Conservation (phyloP, 1,140 invertebrate species). For the Drosophila santomea region DNA sequence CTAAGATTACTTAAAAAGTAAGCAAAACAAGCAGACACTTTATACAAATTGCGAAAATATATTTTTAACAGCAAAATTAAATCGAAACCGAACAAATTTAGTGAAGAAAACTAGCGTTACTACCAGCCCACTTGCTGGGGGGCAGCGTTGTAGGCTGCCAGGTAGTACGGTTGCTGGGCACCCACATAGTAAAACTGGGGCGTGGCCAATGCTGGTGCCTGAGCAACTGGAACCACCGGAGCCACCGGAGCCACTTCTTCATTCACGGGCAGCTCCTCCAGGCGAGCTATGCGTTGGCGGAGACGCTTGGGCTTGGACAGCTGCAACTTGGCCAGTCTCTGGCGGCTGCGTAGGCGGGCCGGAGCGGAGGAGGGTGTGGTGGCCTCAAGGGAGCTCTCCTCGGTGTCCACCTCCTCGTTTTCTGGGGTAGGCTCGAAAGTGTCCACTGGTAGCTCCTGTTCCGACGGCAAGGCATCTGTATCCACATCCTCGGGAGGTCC, state of each 20-base stretch:
- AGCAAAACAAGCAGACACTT: not conserved
- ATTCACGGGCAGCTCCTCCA: slow-evolving; percentile 56
- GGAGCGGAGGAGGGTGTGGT: slow-evolving; percentile 43
- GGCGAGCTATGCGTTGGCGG: slow-evolving; percentile 60
- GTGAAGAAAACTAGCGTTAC: not conserved
- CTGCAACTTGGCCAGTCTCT: slow-evolving; percentile 60
- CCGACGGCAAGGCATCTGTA: slow-evolving; percentile 39
- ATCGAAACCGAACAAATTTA: slow-evolving; percentile 1
- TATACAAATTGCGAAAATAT: slow-evolving; percentile 11
- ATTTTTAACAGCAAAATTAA: slow-evolving; percentile 12
- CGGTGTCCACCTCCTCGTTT: slow-evolving; percentile 64
- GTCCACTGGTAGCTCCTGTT: slow-evolving; percentile 34
- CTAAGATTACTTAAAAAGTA: not conserved
- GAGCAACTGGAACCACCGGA: slow-evolving; percentile 18
- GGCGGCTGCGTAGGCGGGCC: slow-evolving; percentile 61
- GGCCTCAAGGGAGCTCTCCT: slow-evolving; percentile 56
- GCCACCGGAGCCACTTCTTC: slow-evolving; percentile 25
- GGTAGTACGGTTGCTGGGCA: slow-evolving; percentile 58
- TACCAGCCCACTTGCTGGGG: slow-evolving; percentile 63
- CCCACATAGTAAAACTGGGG: slow-evolving; percentile 60
- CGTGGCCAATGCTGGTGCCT: slow-evolving; percentile 1
- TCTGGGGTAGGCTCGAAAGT: slow-evolving; percentile 51
- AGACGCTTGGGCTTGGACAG: slow-evolving; percentile 47
- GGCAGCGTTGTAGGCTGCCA: slow-evolving; percentile 52
- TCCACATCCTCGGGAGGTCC: slow-evolving; percentile 65